Evolutionary conservation across 2,797 vertebrate genomes (phyloP).

Genomic region (Enteromius unitaeniatus): DNA sequence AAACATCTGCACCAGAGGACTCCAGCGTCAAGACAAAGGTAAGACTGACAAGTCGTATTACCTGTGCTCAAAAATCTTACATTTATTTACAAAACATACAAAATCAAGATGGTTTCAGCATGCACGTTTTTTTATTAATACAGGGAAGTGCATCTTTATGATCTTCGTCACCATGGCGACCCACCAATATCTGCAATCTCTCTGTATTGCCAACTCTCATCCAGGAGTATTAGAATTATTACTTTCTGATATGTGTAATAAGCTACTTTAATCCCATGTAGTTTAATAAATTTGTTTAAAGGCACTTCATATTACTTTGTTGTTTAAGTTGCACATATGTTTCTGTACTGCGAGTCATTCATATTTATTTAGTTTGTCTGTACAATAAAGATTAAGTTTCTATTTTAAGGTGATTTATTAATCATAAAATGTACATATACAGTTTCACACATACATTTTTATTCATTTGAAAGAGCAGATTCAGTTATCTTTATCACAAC

Average conservation of each 20-base stretch:
- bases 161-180: constrained; percentile 8
- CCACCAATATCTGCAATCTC: neutral
- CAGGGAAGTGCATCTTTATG: constrained; percentile 10
- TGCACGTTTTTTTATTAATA: constrained; percentile 13
- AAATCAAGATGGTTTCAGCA: neutral
- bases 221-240: neutral
- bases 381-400: neutral
- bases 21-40: constrained; percentile 12
- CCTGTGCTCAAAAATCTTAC: neutral
- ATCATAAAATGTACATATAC: neutral
- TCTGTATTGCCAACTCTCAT: neutral
- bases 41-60: constrained; percentile 1
- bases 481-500: neutral
- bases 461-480: neutral
- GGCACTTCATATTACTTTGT: neutral
- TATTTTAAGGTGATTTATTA: constrained; percentile 12
- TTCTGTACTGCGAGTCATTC: neutral
- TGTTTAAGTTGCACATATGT: neutral
- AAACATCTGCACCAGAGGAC: neutral
- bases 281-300: constrained; percentile 11
- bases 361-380: neutral
- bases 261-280: neutral
- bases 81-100: neutral
- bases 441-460: neutral
- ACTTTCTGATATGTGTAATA: neutral